Percentiles rank a stretch among this genome's conserved stretches.
These are phyloP conservation scores for Drosophila hydei DNA, from an alignment of 1,140 invertebrate species.

Conservation along the genomic window DNA sequence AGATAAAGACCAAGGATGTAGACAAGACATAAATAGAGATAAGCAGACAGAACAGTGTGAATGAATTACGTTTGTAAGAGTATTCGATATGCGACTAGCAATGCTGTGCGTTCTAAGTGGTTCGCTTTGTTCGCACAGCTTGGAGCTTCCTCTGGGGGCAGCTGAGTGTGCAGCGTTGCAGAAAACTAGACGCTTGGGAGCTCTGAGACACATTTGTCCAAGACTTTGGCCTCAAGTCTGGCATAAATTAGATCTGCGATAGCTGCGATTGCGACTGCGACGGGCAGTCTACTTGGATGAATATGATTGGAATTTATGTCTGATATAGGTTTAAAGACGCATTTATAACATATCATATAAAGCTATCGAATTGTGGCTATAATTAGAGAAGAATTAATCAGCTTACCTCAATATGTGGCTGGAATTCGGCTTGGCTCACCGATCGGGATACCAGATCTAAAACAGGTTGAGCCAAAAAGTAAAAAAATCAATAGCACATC, in stretches of 20 bases:
- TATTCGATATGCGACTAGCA: background rate
- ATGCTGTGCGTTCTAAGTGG: background rate
- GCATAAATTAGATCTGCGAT: slow-evolving; percentile 28
- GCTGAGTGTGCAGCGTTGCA: slow-evolving; percentile 36
- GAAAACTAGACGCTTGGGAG: slow-evolving; percentile 26
- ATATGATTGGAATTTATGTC: slow-evolving; percentile 2
- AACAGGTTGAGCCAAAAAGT: slow-evolving; percentile 37
- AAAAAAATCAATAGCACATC: slow-evolving; percentile 1
- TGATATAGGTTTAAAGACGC: background rate
- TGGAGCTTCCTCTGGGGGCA: slow-evolving; percentile 16
- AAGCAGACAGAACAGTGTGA: no score
- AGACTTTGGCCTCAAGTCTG: slow-evolving; percentile 20
- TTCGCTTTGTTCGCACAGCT: slow-evolving; percentile 11
- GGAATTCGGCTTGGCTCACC: slow-evolving; percentile 16
- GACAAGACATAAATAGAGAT: no score
- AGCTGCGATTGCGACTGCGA: background rate
- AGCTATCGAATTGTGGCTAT: slow-evolving; percentile 17
- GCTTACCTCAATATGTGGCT: slow-evolving; percentile 63
- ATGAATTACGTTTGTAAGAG: no score
- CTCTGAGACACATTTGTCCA: slow-evolving; percentile 7
- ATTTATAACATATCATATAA: background rate
- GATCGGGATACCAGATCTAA: slow-evolving; percentile 19
- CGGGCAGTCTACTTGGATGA: background rate
- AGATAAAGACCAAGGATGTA: no score
- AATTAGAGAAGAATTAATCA: slow-evolving; percentile 62